Evolutionary conservation across 2,113 vertebrate species (phyloP).

Genomic region (Amblyopsis rosae): DNA sequence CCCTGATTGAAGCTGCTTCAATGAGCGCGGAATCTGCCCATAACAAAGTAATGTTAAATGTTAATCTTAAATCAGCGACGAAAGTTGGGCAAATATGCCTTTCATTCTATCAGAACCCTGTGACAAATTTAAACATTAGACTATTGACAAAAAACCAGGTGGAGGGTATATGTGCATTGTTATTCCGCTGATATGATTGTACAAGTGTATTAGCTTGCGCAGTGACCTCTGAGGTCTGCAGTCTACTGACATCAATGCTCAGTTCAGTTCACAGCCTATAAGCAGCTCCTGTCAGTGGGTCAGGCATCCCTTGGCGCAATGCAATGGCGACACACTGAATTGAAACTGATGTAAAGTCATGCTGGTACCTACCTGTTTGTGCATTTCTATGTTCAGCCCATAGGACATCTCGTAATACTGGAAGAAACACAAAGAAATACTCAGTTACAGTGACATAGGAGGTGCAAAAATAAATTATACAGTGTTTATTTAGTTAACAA

Average conservation of each 20-base stretch:
- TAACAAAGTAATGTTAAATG: too few species aligned
- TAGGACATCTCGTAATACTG: conserved; percentile 99
- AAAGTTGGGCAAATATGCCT: conserved; percentile 68
- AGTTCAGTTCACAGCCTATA: conserved; percentile 31
- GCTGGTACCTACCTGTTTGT: conserved; percentile 86
- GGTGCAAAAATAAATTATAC: background rate
- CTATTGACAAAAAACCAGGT: conserved; percentile 13
- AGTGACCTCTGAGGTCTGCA: conserved; percentile 31
- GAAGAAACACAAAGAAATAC: conserved; percentile 46
- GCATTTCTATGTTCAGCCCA: conserved; percentile 98
- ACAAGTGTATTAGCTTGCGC: conserved; percentile 19
- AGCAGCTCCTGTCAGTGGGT: conserved; percentile 26
- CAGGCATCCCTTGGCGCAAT: conserved; percentile 32
- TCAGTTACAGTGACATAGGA: conserved; percentile 20
- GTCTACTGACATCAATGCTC: conserved; percentile 26
- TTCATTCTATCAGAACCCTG: conserved; percentile 72
- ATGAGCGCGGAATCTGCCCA: conserved; percentile 29
- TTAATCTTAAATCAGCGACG: conserved; percentile 68
- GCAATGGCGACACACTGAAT: conserved; percentile 35
- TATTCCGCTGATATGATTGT: conserved; percentile 18
- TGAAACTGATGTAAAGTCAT: conserved; percentile 18
- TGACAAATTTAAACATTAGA: conserved; percentile 53
- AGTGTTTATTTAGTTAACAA: background rate
- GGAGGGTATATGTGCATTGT: conserved; percentile 3
- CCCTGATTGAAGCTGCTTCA: conserved; percentile 30